phyloP scores from a whole-genome alignment of 2,888 invertebrate genomes.

The Andrena chrysosceles region DNA sequence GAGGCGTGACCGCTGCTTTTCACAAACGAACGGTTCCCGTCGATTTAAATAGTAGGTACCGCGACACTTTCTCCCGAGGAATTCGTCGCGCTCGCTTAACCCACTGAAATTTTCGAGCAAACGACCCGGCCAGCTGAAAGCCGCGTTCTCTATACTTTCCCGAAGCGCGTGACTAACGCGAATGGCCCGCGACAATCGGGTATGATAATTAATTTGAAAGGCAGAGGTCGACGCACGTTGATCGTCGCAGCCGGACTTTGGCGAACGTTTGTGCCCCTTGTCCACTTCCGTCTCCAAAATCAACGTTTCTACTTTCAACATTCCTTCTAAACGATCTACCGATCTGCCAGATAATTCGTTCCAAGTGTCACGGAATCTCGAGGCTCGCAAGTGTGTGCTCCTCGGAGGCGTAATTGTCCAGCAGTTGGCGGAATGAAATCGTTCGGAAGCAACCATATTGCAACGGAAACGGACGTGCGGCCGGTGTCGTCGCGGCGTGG shows the following conservation, averaged over 20 bases:
- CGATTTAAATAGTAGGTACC: neutral
- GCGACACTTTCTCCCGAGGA: conserved; percentile 47
- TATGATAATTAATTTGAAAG: conserved; percentile 71
- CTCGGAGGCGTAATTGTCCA: conserved; percentile 24
- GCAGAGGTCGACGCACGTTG: neutral
- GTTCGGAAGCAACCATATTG: conserved; percentile 24
- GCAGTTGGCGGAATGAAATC: conserved; percentile 46
- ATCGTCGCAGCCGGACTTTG: too few species aligned
- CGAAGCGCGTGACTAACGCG: conserved; percentile 58
- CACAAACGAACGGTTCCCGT: neutral
- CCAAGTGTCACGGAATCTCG: conserved; percentile 47
- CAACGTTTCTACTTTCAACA: conserved; percentile 13
- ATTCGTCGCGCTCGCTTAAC: conserved; percentile 9
- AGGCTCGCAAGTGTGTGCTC: conserved; percentile 41
- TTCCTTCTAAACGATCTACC: conserved; percentile 40
- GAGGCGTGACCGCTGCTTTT: neutral
- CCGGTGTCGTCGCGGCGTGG: conserved; percentile 19
- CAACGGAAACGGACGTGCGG: neutral
- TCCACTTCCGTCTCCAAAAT: neutral
- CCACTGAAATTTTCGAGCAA: conserved; percentile 5
- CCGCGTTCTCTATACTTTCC: conserved; percentile 15
- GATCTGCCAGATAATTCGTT: conserved; percentile 34
- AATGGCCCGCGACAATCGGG: conserved; percentile 49
- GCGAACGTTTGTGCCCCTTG: conserved; percentile 32
- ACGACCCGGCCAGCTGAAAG: neutral